Evolutionary conservation across 2,797 vertebrate genomes (phyloP), one percentile per base, ranked within the genome.

Genomic region (Pempheris klunzingeri): DNA sequence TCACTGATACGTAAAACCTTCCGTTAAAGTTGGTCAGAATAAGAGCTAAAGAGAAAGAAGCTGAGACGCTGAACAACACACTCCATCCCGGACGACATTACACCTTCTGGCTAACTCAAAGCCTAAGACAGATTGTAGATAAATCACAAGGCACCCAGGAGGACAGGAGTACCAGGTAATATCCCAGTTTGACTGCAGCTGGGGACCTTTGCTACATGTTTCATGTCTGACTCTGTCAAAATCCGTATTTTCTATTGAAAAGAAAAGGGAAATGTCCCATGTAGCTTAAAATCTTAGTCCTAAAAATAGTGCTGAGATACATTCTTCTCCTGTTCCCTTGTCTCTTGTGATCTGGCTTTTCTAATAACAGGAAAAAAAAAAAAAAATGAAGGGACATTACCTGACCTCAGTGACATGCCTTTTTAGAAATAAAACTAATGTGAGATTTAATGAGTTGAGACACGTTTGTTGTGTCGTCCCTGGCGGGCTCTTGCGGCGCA

Each of bases 391-490:
- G 18, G 9, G 52, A n/a, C 18, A 41, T 61, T 11, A 63, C 66
- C 43, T 28, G 43, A 76, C 43, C 43, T 13, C 5, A 4, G 1
- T 32, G 30, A 28, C 46, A 64, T 50, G n/a, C 30, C 1, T 17
- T 57, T 70, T 57, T 9, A 61, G 39, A 65, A 66, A 34, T 30
- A 47, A 59, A 71, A 24, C 10, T 60, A 72, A 76, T 75, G 46
- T 36, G 57, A 63, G 57, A 66, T 70, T 24, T 67, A 84, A 82
- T 62, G 54, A 69, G 61, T 43, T 47, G 54, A 58, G 74, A 53
- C 57, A 36, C 71, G 66, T 77, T 83, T 75, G 60, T 67, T 87
- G 53, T 74, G 61, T 54, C 72, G 71, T 78, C 66, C 76, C 73
- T 26, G 43, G 54, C 17, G 12, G 68, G 47, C 59, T 72, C 43